phyloP scores from a whole-genome alignment of 2,797 vertebrate species.

The Lepilemur ruficaudatus region DNA sequence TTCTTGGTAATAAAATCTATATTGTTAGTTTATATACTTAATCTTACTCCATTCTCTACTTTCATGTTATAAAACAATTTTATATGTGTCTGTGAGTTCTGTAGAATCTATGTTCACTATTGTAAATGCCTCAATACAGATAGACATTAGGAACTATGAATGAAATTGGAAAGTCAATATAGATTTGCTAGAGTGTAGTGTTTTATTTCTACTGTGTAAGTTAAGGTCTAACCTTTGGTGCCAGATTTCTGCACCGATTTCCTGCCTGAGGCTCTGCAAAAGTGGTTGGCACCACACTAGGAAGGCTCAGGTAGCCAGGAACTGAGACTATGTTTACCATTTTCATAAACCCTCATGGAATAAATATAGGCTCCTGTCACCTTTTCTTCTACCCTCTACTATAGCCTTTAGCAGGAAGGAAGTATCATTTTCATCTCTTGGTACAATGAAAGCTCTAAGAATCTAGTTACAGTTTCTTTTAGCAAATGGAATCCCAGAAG shows the following conservation, averaged over 20 bases:
- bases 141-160: not conserved
- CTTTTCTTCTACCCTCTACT: conserved; percentile 30
- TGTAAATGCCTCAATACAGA: not conserved
- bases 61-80: not conserved
- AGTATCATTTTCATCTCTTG: conserved; percentile 87
- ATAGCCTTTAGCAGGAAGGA: conserved; percentile 84
- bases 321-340: conserved; percentile 82
- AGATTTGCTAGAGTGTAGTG: conserved; percentile 68
- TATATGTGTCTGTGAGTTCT: not conserved
- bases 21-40: not conserved
- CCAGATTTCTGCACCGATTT: conserved; percentile 65
- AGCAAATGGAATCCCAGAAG: conserved; percentile 85
- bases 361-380: conserved; percentile 74
- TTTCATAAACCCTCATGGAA: conserved; percentile 83
- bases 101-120: not conserved
- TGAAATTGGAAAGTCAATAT: conserved; percentile 59
- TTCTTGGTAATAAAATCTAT: not conserved
- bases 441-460: conserved; percentile 86
- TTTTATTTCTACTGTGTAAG: conserved; percentile 68
- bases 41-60: not conserved
- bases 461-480: conserved; percentile 87
- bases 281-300: conserved; percentile 68
- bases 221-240: conserved; percentile 74
- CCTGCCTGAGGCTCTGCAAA: conserved; percentile 47
- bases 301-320: conserved; percentile 75